Base-by-base conservation (phyloP, 2,797 vertebrate species). In the Buceros bicornis region DNA sequence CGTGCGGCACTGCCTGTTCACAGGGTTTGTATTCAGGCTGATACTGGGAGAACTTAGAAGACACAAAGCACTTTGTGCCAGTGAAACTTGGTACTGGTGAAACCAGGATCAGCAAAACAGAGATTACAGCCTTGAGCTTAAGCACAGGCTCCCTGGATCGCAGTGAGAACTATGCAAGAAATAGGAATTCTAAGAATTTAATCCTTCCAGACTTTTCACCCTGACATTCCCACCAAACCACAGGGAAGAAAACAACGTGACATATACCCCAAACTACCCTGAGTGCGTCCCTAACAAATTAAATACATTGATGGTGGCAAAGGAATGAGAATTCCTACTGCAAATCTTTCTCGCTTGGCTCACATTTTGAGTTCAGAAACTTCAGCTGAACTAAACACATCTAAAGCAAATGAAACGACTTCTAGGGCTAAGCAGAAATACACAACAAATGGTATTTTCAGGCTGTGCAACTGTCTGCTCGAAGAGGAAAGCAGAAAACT, bases 391-490 rank as follows among this genome's bases (percentile, higher is more conserved):
- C 72, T 88, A 71, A 70, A 11, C 15, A 35, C 7, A 5, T 86
- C 83, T 87, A 94, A 96, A 62, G 64, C 90, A 95, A 90, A 81
- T 21, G 25, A 82, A 92, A 71, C 17, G 37, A 71, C 60, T 86
- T 69, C n/a, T 54, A 94, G 89, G 76, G 82, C 85, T 82, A 31
- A 93, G 83, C 67, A 77, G 61, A 86, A 86, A 47, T 43, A 81
- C 12, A 81, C 57, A 58, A 80, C 25, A 64, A 92, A 66, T 0
- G 0, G 1, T 65, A 58, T 91, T 89, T 47, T 90, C 47, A 54
- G 37, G 65, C 69, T 81, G 60, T 33, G 19, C 72, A 91, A 72
- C 82, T 42, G 22, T 45, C 91, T 87, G 87, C 72, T 81, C 4
- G 2, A 25, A 66, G 15, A 79, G 74, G 57, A 82, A 69, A 91